Evolutionary conservation across 2,888 invertebrate genomes (phyloP).

Genomic region (Ectropis crepuscularia): DNA sequence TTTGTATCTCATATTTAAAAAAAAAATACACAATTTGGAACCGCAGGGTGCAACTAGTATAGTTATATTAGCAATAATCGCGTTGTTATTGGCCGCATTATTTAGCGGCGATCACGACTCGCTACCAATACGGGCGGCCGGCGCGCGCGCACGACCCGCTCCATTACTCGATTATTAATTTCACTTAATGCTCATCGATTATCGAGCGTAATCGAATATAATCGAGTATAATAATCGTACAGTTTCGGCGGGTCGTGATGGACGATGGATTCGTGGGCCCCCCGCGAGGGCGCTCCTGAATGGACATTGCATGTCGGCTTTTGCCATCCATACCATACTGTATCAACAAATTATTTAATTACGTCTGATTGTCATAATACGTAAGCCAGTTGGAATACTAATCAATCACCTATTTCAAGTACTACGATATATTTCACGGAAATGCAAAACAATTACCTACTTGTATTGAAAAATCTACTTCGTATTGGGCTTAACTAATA

Average conservation of each 20-base stretch:
- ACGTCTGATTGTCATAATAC: too few relatives aligned
- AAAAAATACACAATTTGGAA: neutral
- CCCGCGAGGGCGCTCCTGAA: conserved; percentile 65
- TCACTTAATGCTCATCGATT: conserved; percentile 82
- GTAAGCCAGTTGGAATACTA: too few relatives aligned
- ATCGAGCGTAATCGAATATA: conserved; percentile 74
- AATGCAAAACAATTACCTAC: too few relatives aligned
- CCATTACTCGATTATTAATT: conserved; percentile 83
- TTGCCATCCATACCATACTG: conserved; percentile 39
- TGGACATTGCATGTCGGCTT: conserved; percentile 66
- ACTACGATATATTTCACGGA: too few relatives aligned
- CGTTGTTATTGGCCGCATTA: conserved; percentile 61
- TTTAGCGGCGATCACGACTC: conserved; percentile 61
- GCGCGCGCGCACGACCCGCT: conserved; percentile 74
- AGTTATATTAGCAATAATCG: conserved; percentile 51
- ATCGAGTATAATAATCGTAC: conserved; percentile 79
- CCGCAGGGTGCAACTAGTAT: conserved; percentile 7
- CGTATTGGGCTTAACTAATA: too few relatives aligned
- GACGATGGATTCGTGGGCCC: conserved; percentile 70
- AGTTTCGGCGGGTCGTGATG: conserved; percentile 76
- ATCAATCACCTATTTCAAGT: too few relatives aligned
- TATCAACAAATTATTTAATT: too few relatives aligned
- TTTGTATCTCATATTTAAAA: too few relatives aligned
- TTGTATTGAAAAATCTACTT: too few relatives aligned
- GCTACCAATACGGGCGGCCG: conserved; percentile 62